Evolutionary conservation across 1,140 invertebrate species (phyloP).

Genomic region (Heliconius hewitsoni): DNA sequence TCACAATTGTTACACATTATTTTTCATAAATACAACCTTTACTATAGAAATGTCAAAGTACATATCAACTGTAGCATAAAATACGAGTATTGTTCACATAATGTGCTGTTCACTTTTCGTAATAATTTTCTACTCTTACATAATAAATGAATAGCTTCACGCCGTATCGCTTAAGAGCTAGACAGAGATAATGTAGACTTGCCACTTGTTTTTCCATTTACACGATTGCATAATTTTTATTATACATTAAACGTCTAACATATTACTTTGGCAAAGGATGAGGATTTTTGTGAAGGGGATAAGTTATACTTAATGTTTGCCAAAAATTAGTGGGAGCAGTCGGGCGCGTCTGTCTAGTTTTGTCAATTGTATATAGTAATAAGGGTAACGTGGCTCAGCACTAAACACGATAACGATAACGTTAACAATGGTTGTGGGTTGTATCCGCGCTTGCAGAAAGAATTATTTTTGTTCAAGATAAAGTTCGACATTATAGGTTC

Average conservation of each 20-base stretch:
- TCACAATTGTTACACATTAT: background rate
- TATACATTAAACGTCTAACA: conserved; percentile 11
- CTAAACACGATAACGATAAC: no score
- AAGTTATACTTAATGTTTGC: background rate
- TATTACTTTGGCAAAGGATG: background rate
- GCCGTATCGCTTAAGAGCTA: background rate
- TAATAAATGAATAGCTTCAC: conserved; percentile 8
- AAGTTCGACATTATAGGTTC: no score
- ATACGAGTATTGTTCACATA: conserved; percentile 2
- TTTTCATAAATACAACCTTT: background rate
- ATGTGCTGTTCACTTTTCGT: conserved; percentile 8
- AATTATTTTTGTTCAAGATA: no score
- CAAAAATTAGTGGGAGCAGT: background rate
- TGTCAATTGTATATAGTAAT: background rate
- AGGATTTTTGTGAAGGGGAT: background rate
- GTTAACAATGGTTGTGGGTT: no score
- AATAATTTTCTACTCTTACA: conserved; percentile 3
- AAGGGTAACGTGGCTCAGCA: no score
- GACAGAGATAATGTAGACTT: conserved; percentile 9
- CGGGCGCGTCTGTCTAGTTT: background rate
- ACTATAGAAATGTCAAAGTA: background rate
- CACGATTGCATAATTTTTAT: conserved; percentile 11
- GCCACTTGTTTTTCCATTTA: conserved; percentile 8
- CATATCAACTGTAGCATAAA: background rate
- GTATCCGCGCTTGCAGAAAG: no score